A percentile compares a stretch with the other conserved stretches of the same genome.
These are phyloP conservation scores for Paramisgurnus dabryanus DNA, from an alignment of 2,113 vertebrate genomes.

Conservation along the genomic window DNA sequence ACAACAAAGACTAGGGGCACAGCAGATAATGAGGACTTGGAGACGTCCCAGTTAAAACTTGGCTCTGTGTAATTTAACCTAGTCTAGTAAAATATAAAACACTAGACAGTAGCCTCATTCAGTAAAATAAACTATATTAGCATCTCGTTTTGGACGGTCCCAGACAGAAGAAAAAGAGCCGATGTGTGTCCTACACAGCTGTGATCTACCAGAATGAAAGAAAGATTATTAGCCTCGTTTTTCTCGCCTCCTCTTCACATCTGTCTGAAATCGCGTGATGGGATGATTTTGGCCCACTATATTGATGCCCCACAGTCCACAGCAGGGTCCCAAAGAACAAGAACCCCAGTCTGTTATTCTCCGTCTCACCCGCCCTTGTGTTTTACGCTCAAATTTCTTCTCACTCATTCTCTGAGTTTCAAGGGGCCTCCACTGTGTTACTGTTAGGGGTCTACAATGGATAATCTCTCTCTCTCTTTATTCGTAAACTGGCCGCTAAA, in stretches of 20 bases:
- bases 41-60: conserved; percentile 67
- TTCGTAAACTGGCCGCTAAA: conserved; percentile 69
- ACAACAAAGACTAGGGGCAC: conserved; percentile 19
- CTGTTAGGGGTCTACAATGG: conserved; percentile 61
- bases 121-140: conserved; percentile 63
- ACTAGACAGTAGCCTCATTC: conserved; percentile 66
- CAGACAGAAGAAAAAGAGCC: conserved; percentile 57
- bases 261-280: conserved; percentile 69
- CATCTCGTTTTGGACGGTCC: conserved; percentile 54
- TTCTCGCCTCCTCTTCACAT: conserved; percentile 64
- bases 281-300: conserved; percentile 70
- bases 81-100: conserved; percentile 38
- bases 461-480: conserved; percentile 67
- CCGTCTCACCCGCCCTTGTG: conserved; percentile 3
- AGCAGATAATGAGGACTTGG: conserved; percentile 44
- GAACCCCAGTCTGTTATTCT: conserved; percentile 62
- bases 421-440: conserved; percentile 38
- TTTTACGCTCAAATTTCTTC: conserved; percentile 5
- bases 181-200: conserved; percentile 73
- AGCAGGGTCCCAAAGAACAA: conserved; percentile 66
- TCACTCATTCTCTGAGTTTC: conserved; percentile 36
- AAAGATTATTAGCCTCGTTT: conserved; percentile 68
- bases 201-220: conserved; percentile 69
- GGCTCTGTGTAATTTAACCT: conserved; percentile 61
- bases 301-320: conserved; percentile 58